These are phyloP conservation scores for Heterotilapia buettikoferi DNA, from an alignment of 2,113 vertebrate genomes.

Conservation along the genomic window DNA sequence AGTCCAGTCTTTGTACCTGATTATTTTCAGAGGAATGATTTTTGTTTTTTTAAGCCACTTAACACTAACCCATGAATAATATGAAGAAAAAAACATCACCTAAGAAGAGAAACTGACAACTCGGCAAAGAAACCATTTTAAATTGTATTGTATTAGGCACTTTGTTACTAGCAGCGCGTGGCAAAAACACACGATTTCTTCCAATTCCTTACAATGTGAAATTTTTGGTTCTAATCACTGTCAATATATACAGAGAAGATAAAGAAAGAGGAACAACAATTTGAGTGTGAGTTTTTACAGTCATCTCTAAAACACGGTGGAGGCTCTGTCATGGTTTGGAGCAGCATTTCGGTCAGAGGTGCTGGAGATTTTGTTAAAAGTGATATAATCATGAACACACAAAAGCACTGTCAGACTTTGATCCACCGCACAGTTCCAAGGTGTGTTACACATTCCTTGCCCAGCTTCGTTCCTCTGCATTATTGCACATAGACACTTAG, in stretches of 20 bases:
- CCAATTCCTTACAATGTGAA: neutral
- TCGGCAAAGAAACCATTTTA: neutral
- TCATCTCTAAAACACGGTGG: neutral
- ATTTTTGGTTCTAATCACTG: neutral
- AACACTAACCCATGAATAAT: neutral
- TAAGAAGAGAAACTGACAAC: neutral
- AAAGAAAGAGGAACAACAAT: neutral
- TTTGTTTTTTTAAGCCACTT: neutral
- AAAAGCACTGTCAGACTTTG: neutral
- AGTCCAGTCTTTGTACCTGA: neutral
- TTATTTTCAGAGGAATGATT: neutral
- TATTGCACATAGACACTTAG: neutral
- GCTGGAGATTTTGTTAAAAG: neutral
- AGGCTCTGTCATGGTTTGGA: neutral
- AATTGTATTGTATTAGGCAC: neutral
- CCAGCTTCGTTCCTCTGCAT: neutral
- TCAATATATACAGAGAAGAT: neutral
- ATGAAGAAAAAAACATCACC: neutral
- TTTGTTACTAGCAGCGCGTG: neutral
- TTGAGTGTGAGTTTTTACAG: neutral
- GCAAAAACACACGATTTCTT: neutral
- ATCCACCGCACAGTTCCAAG: neutral
- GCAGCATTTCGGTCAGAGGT: neutral
- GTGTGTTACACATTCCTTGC: neutral
- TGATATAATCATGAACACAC: neutral